Evolutionary conservation across 2,888 invertebrate genomes (phyloP).

Genomic region (Acanthosepion esculentum): DNA sequence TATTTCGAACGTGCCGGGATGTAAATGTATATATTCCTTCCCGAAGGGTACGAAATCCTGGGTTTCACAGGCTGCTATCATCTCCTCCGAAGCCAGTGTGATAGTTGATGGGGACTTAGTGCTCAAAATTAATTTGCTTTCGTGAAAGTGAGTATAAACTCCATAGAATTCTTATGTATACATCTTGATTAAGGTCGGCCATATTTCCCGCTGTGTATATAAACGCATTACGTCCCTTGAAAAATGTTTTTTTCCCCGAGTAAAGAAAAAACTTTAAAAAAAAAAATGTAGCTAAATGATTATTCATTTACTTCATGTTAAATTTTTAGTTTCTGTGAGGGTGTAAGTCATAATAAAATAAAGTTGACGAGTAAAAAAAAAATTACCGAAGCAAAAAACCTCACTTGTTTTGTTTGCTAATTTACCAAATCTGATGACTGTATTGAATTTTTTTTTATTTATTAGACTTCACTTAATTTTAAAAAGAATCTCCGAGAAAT

Average conservation of each 20-base stretch:
- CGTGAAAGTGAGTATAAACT: conserved; percentile 16
- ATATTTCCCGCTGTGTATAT: background rate
- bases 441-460: too few relatives aligned
- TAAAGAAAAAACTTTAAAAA: too few relatives aligned
- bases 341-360: too few relatives aligned
- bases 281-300: too few relatives aligned
- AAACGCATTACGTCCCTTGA: conserved; percentile 3
- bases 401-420: too few relatives aligned
- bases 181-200: background rate
- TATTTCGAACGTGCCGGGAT: conserved; percentile 71
- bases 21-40: conserved; percentile 65
- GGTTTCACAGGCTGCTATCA: conserved; percentile 71
- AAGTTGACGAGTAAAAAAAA: too few relatives aligned
- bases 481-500: too few relatives aligned
- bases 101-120: conserved; percentile 49
- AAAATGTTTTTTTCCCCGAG: background rate
- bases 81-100: conserved; percentile 72
- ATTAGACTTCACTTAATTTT: too few relatives aligned
- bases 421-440: too few relatives aligned
- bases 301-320: too few relatives aligned
- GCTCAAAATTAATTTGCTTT: conserved; percentile 42
- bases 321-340: too few relatives aligned
- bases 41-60: conserved; percentile 73
- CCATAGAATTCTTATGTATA: background rate
- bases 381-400: too few relatives aligned